Conservation (phyloP, 2,797 vertebrate species). For the Notamacropus eugenii region DNA sequence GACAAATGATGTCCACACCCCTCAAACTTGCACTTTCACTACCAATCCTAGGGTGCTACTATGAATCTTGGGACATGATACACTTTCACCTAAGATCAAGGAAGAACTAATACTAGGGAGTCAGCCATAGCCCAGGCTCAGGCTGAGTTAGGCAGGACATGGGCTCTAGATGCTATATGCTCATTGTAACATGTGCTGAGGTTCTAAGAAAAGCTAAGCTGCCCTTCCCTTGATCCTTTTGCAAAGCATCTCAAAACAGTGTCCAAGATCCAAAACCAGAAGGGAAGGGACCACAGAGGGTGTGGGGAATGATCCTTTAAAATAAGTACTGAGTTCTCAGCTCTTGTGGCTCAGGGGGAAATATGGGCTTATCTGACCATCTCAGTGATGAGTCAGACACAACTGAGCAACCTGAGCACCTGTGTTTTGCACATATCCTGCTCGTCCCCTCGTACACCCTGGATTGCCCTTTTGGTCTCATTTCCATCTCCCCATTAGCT, state of each 20-base stretch:
- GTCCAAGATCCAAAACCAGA: background rate
- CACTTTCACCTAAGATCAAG: background rate
- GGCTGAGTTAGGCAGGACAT: background rate
- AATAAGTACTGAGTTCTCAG: background rate
- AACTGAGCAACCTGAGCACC: too few species aligned
- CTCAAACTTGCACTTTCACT: background rate
- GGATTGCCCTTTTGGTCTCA: background rate
- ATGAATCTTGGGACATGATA: background rate
- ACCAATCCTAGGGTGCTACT: background rate
- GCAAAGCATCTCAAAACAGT: background rate
- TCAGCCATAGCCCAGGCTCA: fast-evolving
- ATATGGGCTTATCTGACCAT: background rate
- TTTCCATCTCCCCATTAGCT: background rate
- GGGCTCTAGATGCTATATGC: background rate
- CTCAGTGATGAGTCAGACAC: background rate
- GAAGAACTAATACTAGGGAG: background rate
- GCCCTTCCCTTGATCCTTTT: too few species aligned
- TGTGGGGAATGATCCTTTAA: background rate
- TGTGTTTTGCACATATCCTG: background rate
- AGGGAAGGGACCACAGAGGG: too few species aligned
- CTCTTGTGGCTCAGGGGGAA: background rate
- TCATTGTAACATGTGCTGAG: background rate
- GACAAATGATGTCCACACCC: background rate
- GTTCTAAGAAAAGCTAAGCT: background rate
- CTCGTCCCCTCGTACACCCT: background rate